Evolutionary conservation across 2,797 vertebrate genomes (phyloP).

Genomic region (Prunella strophiata): DNA sequence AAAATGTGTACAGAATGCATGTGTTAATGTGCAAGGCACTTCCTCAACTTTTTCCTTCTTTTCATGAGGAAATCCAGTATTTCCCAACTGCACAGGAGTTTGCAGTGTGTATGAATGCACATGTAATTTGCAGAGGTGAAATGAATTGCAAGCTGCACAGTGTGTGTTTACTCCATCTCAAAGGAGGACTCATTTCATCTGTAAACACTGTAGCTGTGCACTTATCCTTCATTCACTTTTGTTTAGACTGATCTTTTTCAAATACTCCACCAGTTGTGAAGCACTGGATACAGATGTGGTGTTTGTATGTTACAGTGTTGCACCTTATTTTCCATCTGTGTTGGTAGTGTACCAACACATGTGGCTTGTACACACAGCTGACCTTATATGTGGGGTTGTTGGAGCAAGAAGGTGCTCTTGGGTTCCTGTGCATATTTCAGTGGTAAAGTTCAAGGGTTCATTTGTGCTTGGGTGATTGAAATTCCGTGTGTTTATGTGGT

Average conservation of each 20-base stretch:
- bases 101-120: neutral
- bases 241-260: neutral
- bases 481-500: neutral
- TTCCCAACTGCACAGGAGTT: neutral
- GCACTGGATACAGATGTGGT: neutral
- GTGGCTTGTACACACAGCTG: neutral
- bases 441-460: neutral
- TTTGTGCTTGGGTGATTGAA: neutral
- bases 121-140: neutral
- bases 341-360: neutral
- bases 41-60: neutral
- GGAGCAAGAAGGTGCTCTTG: neutral
- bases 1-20: neutral
- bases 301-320: neutral
- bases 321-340: neutral
- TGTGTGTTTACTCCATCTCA: neutral
- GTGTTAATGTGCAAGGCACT: neutral
- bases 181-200: neutral
- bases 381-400: neutral
- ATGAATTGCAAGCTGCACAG: neutral
- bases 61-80: neutral
- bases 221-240: neutral
- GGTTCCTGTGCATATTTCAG: neutral
- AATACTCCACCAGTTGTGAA: neutral
- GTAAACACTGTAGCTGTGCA: neutral